Percentiles rank a stretch among this genome's conserved stretches.
These are phyloP conservation scores for Paratilapia polleni DNA, from an alignment of 2,113 vertebrate species.

Conservation along the genomic window DNA sequence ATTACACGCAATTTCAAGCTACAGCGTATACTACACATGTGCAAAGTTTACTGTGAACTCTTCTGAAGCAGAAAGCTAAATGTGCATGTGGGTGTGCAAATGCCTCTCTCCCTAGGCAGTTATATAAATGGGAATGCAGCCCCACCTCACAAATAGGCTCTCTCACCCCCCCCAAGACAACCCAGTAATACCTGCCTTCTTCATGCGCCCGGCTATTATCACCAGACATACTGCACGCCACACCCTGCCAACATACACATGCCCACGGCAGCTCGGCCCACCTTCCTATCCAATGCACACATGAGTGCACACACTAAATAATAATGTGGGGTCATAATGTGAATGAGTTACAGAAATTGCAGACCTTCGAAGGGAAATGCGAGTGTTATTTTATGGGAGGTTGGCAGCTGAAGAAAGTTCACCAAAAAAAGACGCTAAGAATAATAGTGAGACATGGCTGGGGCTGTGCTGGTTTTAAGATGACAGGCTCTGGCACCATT, in stretches of 20 bases:
- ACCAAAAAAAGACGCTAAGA: constrained; percentile 44
- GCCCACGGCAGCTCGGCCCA: constrained; percentile 49
- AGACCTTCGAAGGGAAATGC: constrained; percentile 59
- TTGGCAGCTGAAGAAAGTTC: constrained; percentile 64
- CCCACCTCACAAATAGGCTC: constrained; percentile 73
- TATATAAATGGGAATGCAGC: constrained; percentile 72
- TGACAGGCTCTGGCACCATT: constrained; percentile 42
- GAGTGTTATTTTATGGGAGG: constrained; percentile 78
- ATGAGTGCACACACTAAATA: constrained; percentile 66
- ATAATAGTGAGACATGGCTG: constrained; percentile 55
- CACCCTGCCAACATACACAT: constrained; percentile 73
- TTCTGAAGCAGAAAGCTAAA: constrained; percentile 45
- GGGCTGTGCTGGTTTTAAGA: constrained; percentile 37
- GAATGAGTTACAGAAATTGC: constrained; percentile 70
- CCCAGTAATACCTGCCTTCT: constrained; percentile 77
- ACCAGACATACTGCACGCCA: constrained; percentile 66
- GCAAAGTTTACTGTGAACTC: constrained; percentile 47
- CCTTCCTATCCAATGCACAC: constrained; percentile 63
- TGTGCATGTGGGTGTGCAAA: constrained; percentile 64
- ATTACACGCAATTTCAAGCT: constrained; percentile 32
- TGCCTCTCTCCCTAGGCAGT: constrained; percentile 59
- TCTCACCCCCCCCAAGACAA: constrained; percentile 50
- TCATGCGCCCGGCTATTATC: constrained; percentile 72
- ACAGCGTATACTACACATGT: constrained; percentile 49
- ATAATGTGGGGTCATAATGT: constrained; percentile 75